phyloP scores from a whole-genome alignment of 2,113 vertebrate genomes.

The Datnioides undecimradiatus region DNA sequence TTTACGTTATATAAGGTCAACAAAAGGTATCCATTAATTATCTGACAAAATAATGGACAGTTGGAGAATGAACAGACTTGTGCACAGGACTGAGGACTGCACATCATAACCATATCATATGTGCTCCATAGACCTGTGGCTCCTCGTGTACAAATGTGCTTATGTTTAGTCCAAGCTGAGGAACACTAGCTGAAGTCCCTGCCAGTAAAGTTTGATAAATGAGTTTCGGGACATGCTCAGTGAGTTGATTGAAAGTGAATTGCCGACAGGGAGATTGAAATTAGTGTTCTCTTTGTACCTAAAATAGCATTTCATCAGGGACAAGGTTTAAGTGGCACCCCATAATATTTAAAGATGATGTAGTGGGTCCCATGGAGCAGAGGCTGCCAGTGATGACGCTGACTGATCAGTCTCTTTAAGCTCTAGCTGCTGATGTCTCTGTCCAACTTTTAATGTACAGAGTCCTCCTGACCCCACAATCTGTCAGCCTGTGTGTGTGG shows the following conservation, averaged over 20 bases:
- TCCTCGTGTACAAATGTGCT: not conserved
- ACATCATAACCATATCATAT: not conserved
- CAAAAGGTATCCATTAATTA: not conserved
- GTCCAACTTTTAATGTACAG: not conserved
- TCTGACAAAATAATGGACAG: not conserved
- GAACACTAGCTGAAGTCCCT: not conserved
- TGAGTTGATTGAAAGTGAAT: not conserved
- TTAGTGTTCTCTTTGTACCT: not conserved
- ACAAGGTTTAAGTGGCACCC: not conserved
- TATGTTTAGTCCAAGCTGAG: not conserved
- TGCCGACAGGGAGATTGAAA: not conserved
- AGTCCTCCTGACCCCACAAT: not conserved
- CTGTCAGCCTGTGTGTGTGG: not conserved
- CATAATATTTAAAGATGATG: not conserved
- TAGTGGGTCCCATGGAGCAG: not conserved
- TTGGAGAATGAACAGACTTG: not conserved
- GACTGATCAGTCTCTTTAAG: not conserved
- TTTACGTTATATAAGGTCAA: too few relatives aligned
- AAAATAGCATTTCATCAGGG: not conserved
- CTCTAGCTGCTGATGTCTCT: not conserved
- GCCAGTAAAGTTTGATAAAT: not conserved
- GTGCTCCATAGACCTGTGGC: not conserved
- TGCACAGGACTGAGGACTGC: not conserved
- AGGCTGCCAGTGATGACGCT: too few relatives aligned
- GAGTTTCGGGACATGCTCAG: not conserved